Percentiles rank a stretch among this genome's conserved stretches.
Evolutionary conservation across 1,140 invertebrate genomes (phyloP).

Genomic region (Drosophila pseudoobscura): DNA sequence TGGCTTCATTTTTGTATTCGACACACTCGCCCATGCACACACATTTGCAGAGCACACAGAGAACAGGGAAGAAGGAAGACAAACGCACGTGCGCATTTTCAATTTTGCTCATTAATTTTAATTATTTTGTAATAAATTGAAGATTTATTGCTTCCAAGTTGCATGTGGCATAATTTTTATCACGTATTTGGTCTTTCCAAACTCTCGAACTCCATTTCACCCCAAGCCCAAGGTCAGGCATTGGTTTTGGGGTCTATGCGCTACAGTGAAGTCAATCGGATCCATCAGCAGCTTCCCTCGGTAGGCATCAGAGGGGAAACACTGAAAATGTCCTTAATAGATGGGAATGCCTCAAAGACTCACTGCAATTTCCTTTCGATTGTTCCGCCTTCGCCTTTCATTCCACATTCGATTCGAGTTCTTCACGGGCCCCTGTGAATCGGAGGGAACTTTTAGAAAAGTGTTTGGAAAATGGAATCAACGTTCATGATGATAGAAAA

Average conservation of each 20-base stretch:
- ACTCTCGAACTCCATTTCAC: not conserved
- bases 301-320: not conserved
- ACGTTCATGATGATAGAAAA: too few relatives aligned
- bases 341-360: not conserved
- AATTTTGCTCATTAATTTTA: conserved; percentile 81
- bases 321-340: not conserved
- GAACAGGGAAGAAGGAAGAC: conserved; percentile 17
- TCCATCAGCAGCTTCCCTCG: conserved; percentile 5
- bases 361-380: too few relatives aligned
- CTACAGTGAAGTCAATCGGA: conserved; percentile 6
- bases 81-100: conserved; percentile 72
- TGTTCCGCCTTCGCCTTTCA: too few relatives aligned
- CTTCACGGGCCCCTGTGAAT: too few relatives aligned
- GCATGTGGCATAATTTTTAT: conserved; percentile 75
- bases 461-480: too few relatives aligned
- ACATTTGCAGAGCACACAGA: not conserved
- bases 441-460: too few relatives aligned
- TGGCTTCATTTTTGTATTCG: conserved; percentile 52
- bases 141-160: conserved; percentile 78
- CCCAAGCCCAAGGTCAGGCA: too few relatives aligned
- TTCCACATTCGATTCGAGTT: too few relatives aligned
- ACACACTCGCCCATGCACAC: conserved; percentile 15
- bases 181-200: conserved; percentile 50
- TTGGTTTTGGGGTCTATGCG: not conserved
- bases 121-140: conserved; percentile 81